phyloP scores from a whole-genome alignment of 2,797 vertebrate genomes.

The Cossypha dichroa region DNA sequence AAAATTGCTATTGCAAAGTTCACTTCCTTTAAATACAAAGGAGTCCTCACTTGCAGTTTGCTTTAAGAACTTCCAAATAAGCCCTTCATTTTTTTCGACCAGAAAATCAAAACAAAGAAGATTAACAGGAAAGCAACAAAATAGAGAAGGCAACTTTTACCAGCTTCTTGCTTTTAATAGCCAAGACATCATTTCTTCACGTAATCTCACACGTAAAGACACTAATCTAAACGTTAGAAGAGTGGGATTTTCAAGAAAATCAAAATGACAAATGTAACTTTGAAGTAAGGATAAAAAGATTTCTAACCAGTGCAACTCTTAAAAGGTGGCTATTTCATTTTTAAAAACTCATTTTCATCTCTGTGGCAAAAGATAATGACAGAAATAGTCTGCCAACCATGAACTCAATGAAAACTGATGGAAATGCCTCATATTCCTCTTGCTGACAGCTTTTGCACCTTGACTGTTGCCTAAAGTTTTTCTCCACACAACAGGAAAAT shows the following conservation, averaged over 20 bases:
- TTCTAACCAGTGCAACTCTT: background rate
- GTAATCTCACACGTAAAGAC: background rate
- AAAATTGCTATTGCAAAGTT: background rate
- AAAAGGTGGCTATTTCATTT: background rate
- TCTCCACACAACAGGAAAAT: background rate
- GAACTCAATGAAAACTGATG: background rate
- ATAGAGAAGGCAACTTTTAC: background rate
- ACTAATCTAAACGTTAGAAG: background rate
- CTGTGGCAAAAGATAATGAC: background rate
- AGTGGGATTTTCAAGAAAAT: background rate
- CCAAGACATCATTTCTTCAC: background rate
- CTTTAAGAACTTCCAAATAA: background rate
- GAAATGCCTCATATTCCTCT: background rate
- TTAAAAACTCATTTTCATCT: background rate
- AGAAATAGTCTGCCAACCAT: background rate
- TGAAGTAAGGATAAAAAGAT: background rate
- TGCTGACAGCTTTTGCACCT: background rate
- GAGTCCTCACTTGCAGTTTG: background rate
- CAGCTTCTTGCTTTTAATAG: background rate
- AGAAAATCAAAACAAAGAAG: background rate
- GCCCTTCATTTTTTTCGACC: background rate
- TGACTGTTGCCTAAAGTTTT: background rate
- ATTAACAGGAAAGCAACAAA: background rate
- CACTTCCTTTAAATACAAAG: background rate
- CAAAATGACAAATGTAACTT: background rate